Base-by-base conservation (phyloP, 2,888 invertebrate genomes). In the Uropetala carovei region DNA sequence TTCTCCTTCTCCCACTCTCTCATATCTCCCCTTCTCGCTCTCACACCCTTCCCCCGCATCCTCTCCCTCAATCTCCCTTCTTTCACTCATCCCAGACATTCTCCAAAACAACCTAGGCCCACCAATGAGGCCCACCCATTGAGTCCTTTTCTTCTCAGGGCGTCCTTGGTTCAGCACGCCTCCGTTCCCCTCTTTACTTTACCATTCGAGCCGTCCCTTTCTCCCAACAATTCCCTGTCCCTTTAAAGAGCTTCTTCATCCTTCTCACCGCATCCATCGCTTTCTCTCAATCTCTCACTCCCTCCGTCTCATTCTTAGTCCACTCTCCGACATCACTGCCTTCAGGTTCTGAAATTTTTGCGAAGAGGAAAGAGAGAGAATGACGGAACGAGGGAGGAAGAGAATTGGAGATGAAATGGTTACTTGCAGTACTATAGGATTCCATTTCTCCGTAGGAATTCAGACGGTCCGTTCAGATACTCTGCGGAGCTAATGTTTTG, bases 371-470 rank as follows among this genome's bases (percentile, higher is more conserved):
- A 56, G 83, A 57, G 83, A 57, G 43, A 57, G 57, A 43, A 43
- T 83, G 83, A 57, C 10, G 83, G 83, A 14, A 18, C 0, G 18
- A 57, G 57, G 57, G 30, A 18, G 56, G 43, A 27, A 22, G 82
- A 14, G 82, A 14, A 16, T 75, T 8, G 11, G 11, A 56, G 83
- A 56, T 56, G 14, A 56, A 14, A 18, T 16, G 8, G 56, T 18
- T 83, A 56, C 83, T 56, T 57, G 83, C 83, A 83, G 57, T 83
- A 56, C 83, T 83, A 27, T 56, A 56, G 83, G 83, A 56, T 43
- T 57, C 83, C 83, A 43, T 83, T 83, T 83, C 18, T 83, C 83
- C 83, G n/a, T 57, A 56, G 43, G 83, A 83, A 83, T 83, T 43
- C 83, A 56, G 83, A 83, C 56, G 57, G 30, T 57, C 43, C 56